These are phyloP conservation scores for Symphodus melops DNA, from an alignment of 2,113 vertebrate genomes.

Conservation along the genomic window DNA sequence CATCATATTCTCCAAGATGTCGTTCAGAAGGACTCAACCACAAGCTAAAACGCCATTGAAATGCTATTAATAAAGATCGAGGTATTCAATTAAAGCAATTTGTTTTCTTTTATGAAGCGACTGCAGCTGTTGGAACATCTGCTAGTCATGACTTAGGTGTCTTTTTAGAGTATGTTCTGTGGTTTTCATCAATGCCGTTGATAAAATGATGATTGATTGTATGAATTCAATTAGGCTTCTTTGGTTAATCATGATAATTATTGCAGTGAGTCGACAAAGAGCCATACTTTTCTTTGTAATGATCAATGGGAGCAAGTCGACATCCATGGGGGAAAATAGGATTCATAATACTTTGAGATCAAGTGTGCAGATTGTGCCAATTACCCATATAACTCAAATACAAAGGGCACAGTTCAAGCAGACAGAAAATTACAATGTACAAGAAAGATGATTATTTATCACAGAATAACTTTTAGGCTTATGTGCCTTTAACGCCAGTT, in stretches of 20 bases:
- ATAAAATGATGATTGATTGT: constrained; percentile 73
- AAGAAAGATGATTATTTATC: too few species aligned
- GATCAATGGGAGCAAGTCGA: constrained; percentile 41
- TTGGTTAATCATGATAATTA: constrained; percentile 71
- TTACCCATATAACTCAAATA: constrained; percentile 6
- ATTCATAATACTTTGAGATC: constrained; percentile 22
- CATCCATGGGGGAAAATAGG: constrained; percentile 24
- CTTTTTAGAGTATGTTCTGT: constrained; percentile 64
- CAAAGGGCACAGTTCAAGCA: neutral
- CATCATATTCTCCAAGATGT: constrained; percentile 14
- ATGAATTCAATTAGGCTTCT: constrained; percentile 71
- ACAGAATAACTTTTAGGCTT: too few species aligned
- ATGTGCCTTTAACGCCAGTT: too few species aligned
- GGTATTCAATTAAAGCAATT: constrained; percentile 67
- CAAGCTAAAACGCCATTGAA: constrained; percentile 54
- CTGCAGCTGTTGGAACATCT: constrained; percentile 79
- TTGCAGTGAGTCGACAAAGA: constrained; percentile 53
- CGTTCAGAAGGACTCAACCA: constrained; percentile 29
- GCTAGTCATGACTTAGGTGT: constrained; percentile 59
- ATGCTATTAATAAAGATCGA: constrained; percentile 56
- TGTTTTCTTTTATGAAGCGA: constrained; percentile 62
- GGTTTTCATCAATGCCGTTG: constrained; percentile 61
- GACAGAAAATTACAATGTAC: too few species aligned
- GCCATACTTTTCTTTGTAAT: constrained; percentile 40
- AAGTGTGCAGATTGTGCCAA: constrained; percentile 26